A percentile compares a stretch with the other conserved stretches of the same genome.
Conservation (phyloP, 1,140 invertebrate species). For the Acromyrmex echinatior region DNA sequence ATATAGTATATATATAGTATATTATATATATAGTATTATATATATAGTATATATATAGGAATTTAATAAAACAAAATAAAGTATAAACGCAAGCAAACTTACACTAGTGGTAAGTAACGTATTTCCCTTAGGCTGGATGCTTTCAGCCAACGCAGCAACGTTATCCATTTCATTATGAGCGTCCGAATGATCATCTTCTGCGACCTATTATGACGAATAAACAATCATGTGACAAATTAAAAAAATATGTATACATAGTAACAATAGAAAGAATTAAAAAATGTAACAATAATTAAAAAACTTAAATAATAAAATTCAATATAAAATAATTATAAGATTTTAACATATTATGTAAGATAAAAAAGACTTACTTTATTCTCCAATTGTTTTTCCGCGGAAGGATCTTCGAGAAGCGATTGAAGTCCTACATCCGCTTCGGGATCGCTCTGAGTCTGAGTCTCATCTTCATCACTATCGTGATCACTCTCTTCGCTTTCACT, state of each 20-base stretch:
- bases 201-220: slow-evolving; percentile 77
- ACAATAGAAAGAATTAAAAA: slow-evolving; percentile 9
- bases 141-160: slow-evolving; percentile 97
- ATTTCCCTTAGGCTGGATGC: slow-evolving; percentile 99
- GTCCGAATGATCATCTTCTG: slow-evolving; percentile 87
- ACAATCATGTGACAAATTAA: not conserved
- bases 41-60: too few species aligned
- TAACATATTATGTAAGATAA: not conserved
- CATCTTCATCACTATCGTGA: slow-evolving; percentile 84
- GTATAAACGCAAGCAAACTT: slow-evolving; percentile 75
- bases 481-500: slow-evolving; percentile 81
- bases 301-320: not conserved
- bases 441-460: slow-evolving; percentile 86
- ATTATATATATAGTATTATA: too few species aligned
- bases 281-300: slow-evolving; percentile 2
- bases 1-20: too few species aligned
- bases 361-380: slow-evolving; percentile 71
- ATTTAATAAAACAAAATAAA: not conserved
- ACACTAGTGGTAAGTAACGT: slow-evolving; percentile 96
- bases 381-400: slow-evolving; percentile 79
- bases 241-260: not conserved
- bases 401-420: slow-evolving; percentile 89
- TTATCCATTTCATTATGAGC: slow-evolving; percentile 92
- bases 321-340: too few species aligned
- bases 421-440: slow-evolving; percentile 88